Evolutionary conservation across 2,113 vertebrate species (phyloP), one percentile per base, ranked within the genome.

Genomic region (Platysternon megacephalum): DNA sequence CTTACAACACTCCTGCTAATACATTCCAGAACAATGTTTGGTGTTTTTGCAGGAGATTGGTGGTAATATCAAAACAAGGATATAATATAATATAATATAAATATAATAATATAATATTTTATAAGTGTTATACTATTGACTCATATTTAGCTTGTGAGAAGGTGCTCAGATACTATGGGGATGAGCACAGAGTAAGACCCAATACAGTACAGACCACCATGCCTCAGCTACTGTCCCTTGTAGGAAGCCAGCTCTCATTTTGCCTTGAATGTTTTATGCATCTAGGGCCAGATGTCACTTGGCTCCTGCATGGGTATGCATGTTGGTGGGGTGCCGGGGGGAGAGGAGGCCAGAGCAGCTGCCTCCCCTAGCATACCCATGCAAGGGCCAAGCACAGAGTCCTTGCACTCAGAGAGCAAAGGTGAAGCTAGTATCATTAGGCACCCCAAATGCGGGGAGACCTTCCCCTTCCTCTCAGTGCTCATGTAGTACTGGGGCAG

Each of bases 401-500:
- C 26, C 56, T 58, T 13, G 56, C 28, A 29, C 56, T 58, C 56
- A 58, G 56, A 28, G 29, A 11, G 55, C 24, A 28, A 56, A 29
- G 56, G 28, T 32, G 56, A 58, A 29, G 56, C 28, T 29, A 58
- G 12, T 58, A 29, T 11, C 11, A 29, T 29, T 58, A 29, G 56
- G 28, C 29, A 65, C 68, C 55, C 39, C 52, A 11, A 82, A 9
- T 29, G 52, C 6, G 17, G 16, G 11, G 42, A 78, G 85, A 95
- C 16, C 28, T 32, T 14, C 10, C 3, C 84, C 52, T 35, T 86
- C 52, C 61, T 91, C 61, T 46, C 1, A 2, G 26, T n/a, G 32
- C 19, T 46, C 46, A 19, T 0, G 12, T 32, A 6, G 39, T 0
- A 2, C 12, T 17, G 29, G 8, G 68, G 1, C 42, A 48, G 24